Conservation (phyloP, 1,140 invertebrate species). For the Orchestia grillus region DNA sequence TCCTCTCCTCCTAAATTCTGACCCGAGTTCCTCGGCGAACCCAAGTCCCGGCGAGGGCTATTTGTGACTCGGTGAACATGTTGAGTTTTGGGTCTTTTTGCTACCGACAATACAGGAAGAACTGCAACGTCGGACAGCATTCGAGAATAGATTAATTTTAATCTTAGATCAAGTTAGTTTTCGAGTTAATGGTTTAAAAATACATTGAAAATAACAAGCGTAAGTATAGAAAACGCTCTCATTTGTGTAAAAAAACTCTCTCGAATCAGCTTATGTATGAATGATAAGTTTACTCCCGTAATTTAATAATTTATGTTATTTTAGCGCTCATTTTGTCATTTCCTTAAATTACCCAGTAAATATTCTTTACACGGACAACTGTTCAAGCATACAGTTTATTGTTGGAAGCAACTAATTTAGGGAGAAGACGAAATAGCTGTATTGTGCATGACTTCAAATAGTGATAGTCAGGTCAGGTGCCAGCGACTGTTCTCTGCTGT, state of each 20-base stretch:
- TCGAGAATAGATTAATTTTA: not conserved
- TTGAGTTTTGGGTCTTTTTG: not conserved
- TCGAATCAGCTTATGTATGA: too few relatives aligned
- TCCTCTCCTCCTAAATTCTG: not conserved
- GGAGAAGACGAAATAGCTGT: too few relatives aligned
- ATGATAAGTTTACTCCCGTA: not conserved
- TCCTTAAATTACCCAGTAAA: not conserved
- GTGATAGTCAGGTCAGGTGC: too few relatives aligned
- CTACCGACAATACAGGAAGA: not conserved
- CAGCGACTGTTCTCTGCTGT: too few relatives aligned
- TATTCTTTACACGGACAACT: not conserved
- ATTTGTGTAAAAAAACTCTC: not conserved
- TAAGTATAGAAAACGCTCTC: not conserved
- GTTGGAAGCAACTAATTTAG: not conserved
- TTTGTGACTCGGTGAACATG: not conserved
- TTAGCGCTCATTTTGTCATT: not conserved
- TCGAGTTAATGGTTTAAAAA: not conserved
- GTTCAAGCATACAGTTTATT: not conserved
- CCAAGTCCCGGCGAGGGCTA: not conserved
- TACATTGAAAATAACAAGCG: not conserved
- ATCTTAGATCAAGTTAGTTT: not conserved
- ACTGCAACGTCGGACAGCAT: not conserved
- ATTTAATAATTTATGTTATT: not conserved
- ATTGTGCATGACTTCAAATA: too few relatives aligned
- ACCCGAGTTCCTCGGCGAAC: not conserved